Evolutionary conservation across 2,113 vertebrate genomes (phyloP).

Genomic region (Anhinga rufa): DNA sequence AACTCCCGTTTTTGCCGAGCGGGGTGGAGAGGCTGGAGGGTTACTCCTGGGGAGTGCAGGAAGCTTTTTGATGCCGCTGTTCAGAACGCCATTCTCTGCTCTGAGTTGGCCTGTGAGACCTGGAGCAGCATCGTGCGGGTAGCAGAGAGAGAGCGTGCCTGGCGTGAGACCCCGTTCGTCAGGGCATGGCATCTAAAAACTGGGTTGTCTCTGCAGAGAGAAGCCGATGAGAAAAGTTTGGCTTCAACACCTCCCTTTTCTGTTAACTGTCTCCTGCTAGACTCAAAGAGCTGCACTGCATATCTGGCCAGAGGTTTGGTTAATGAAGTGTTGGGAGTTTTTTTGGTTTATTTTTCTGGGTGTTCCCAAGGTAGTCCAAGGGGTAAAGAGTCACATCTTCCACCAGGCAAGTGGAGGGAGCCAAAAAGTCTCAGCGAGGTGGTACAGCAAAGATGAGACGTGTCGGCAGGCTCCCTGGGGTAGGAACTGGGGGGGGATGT

Average conservation of each 20-base stretch:
- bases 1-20: fast-evolving
- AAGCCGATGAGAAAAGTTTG: neutral
- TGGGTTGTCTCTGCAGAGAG: neutral
- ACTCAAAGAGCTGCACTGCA: neutral
- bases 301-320: neutral
- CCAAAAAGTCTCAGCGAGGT: neutral
- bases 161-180: fast-evolving
- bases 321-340: neutral
- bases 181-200: neutral
- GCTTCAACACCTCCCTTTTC: neutral
- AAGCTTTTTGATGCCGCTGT: neutral
- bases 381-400: neutral
- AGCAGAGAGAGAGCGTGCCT: neutral
- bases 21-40: neutral
- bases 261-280: neutral
- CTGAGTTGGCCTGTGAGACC: neutral
- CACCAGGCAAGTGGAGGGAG: neutral
- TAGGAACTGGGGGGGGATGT: too few species aligned
- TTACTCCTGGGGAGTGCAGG: fast-evolving
- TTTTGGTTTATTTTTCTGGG: neutral
- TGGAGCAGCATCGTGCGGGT: neutral
- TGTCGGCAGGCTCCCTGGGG: neutral
- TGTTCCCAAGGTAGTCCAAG: neutral
- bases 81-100: neutral
- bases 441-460: neutral